Percentiles rank a stretch among this genome's conserved stretches.
Conservation (phyloP, 2,797 vertebrate species). For the Lagocephalus sceleratus region DNA sequence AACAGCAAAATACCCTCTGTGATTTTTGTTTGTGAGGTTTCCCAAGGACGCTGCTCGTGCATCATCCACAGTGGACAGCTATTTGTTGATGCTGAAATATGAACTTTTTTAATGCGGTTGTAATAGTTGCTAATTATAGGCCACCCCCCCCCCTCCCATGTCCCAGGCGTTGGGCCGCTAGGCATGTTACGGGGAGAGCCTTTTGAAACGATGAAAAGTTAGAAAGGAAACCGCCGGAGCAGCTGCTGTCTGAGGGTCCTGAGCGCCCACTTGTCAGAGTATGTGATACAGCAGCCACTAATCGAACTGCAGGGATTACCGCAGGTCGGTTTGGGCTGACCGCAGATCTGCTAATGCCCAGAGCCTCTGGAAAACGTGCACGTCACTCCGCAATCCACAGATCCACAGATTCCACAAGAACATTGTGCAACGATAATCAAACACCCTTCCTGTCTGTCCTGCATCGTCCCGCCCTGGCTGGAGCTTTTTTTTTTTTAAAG, state of each 20-base stretch:
- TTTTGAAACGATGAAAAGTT: slow-evolving; percentile 37
- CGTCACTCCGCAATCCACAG: background rate
- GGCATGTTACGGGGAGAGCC: background rate
- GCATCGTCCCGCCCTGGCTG: slow-evolving; percentile 37
- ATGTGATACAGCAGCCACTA: background rate
- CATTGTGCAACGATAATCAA: too few relatives aligned
- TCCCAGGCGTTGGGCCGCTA: slow-evolving; percentile 3
- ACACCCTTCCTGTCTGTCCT: slow-evolving; percentile 43
- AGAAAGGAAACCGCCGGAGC: slow-evolving; percentile 24
- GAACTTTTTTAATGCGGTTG: slow-evolving; percentile 13
- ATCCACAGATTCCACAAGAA: too few relatives aligned
- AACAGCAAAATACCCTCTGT: too few relatives aligned
- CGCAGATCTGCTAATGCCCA: background rate
- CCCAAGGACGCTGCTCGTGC: too few relatives aligned
- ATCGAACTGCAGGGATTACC: background rate
- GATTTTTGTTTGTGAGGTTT: too few relatives aligned
- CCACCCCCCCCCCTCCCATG: slow-evolving; percentile 10
- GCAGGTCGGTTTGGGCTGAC: background rate
- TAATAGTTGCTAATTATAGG: slow-evolving; percentile 45
- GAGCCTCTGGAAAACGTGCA: background rate
- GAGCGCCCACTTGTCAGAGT: background rate
- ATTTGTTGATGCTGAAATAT: too few relatives aligned
- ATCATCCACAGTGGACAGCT: too few relatives aligned
- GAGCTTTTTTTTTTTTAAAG: slow-evolving; percentile 42
- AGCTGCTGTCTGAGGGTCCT: slow-evolving; percentile 11